Evolutionary conservation across 2,888 invertebrate genomes (phyloP), one percentile per base, ranked within the genome.

Genomic region (Smittia aterrima): DNA sequence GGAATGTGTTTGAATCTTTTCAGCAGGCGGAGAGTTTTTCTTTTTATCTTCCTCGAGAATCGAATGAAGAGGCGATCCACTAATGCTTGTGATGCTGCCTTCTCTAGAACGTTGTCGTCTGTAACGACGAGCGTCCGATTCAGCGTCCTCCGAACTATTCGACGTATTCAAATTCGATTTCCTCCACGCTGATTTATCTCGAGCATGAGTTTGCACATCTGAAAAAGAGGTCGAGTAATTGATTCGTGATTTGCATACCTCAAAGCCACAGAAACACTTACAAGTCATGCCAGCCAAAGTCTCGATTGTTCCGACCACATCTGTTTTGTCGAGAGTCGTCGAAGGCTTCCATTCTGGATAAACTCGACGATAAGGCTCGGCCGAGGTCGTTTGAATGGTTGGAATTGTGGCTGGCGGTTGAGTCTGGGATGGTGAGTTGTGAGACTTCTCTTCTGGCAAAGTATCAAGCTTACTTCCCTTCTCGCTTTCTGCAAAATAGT

Each of bases 261-360:
- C 25, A 64, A 66, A 32, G n/a, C 2, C 13, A 32, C 32, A 9
- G 9, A 32, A 32, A 53, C 27, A 38, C 62, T 25, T 40, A 75
- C 66, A 71, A 32, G 54, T 54, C 71, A 71, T 83, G 92, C 92
- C 92, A 86, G 93, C 93, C 74, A 95, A 92, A 41, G 92, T 89
- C 84, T 94, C 93, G 86, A 95, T 90, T 66, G 93, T 90, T 76
- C 90, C 86, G 77, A 93, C 92, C 40, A 94, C 91, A 82, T 93
- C 94, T 2, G 90, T 89, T 81, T 90, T 91, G 79, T 93, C 93
- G 66, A 92, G 87, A 54, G 91, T 87, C 77, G 86, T 87, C 41
- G 90, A 89, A 27, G 93, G 93, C 78, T 90, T 89, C 93, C 94
- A 93, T 79, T 92, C 92, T 18, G 89, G 87, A 79, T 90, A 89